Percentiles rank a stretch among this genome's conserved stretches.
Conservation (phyloP, 1,140 invertebrate species). For the Drosophila nannoptera region DNA sequence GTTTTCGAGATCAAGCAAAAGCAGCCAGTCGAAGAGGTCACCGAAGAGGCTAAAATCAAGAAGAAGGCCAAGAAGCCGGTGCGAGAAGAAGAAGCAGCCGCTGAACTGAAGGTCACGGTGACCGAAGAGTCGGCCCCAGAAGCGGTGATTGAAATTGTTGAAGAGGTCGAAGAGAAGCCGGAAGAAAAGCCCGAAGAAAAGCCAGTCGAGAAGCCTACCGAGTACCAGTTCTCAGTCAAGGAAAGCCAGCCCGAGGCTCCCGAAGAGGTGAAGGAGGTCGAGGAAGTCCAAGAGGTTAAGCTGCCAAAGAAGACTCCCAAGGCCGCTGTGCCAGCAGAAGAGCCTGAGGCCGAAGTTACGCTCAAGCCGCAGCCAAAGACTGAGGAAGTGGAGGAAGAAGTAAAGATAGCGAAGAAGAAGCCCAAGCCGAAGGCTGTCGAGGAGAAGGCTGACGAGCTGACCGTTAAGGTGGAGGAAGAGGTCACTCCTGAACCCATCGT, state of each 20-base stretch:
- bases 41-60: conserved; percentile 73
- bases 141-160: conserved; percentile 52
- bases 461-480: conserved; percentile 68
- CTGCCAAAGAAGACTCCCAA: conserved; percentile 57
- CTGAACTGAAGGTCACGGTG: conserved; percentile 60
- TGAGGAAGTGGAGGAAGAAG: conserved; percentile 73
- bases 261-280: conserved; percentile 25
- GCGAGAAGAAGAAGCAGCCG: conserved; percentile 54
- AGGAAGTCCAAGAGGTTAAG: conserved; percentile 46
- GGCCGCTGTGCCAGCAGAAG: conserved; percentile 42
- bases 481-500: conserved; percentile 53
- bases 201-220: conserved; percentile 36
- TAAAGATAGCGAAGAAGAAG: conserved; percentile 64
- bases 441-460: conserved; percentile 58
- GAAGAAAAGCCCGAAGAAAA: conserved; percentile 13
- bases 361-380: conserved; percentile 61
- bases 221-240: conserved; percentile 52
- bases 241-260: conserved; percentile 53
- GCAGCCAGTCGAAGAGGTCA: conserved; percentile 63
- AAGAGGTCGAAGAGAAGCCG: conserved; percentile 55
- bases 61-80: conserved; percentile 61
- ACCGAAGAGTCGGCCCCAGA: conserved; percentile 48
- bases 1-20: conserved; percentile 64
- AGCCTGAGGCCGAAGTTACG: conserved; percentile 62
- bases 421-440: conserved; percentile 63